These are phyloP conservation scores for Zelleria hepariella DNA, from an alignment of 2,888 invertebrate genomes.

Conservation along the genomic window DNA sequence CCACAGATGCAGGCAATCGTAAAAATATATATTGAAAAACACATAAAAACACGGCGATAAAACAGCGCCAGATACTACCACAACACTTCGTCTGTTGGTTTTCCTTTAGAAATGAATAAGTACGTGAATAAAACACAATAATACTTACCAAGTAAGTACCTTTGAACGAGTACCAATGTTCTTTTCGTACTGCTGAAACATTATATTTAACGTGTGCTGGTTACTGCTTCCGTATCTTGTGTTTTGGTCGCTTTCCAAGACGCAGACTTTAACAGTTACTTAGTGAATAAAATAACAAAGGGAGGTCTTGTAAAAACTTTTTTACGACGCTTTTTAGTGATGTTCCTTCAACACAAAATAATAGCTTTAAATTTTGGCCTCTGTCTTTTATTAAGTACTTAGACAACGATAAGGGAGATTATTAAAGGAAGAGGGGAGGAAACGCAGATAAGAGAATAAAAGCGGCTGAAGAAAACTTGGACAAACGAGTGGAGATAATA, in stretches of 20 bases:
- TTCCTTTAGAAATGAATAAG: not conserved
- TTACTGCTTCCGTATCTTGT: not conserved
- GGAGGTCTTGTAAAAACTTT: slow-evolving; percentile 37
- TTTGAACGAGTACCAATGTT: not conserved
- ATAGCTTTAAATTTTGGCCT: slow-evolving; percentile 52
- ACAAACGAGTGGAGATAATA: slow-evolving; percentile 28
- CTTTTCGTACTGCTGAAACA: not conserved
- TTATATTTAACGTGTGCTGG: not conserved
- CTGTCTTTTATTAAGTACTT: slow-evolving; percentile 46
- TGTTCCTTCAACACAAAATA: slow-evolving; percentile 40
- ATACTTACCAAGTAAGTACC: no score
- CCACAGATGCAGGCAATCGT: not conserved
- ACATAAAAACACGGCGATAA: slow-evolving; percentile 3
- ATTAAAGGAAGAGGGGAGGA: slow-evolving; percentile 48
- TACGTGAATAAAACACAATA: not conserved
- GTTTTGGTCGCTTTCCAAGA: not conserved
- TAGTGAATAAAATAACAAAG: slow-evolving; percentile 11
- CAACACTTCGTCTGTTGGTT: not conserved
- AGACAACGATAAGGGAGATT: slow-evolving; percentile 56
- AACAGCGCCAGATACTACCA: not conserved
- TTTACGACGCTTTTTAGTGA: slow-evolving; percentile 41
- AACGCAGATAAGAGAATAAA: slow-evolving; percentile 57
- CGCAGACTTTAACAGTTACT: not conserved
- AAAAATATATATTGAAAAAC: slow-evolving; percentile 1
- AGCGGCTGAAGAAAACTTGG: slow-evolving; percentile 44